Evolutionary conservation across 2,888 invertebrate genomes (phyloP).

Genomic region (Biston betularia): DNA sequence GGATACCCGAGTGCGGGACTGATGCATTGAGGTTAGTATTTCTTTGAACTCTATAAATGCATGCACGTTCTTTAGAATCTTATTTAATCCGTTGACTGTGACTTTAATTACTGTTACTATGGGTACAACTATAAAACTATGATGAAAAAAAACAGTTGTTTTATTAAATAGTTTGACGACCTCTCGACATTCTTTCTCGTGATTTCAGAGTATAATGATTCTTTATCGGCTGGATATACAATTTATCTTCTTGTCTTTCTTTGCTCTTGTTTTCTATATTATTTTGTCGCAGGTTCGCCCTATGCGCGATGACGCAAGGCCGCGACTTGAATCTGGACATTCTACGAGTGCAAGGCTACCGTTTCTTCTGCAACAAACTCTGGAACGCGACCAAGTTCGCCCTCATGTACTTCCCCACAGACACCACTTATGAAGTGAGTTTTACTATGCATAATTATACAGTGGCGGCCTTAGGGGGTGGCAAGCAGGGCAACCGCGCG

Average conservation of each 20-base stretch:
- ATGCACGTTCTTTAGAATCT: too few relatives aligned
- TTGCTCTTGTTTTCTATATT: neutral
- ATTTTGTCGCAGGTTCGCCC: conserved; percentile 89
- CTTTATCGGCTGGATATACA: neutral
- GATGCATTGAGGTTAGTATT: conserved; percentile 89
- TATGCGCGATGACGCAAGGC: conserved; percentile 95
- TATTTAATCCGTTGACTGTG: too few relatives aligned
- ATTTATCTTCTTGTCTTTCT: neutral
- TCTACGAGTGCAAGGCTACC: conserved; percentile 95
- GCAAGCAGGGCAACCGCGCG: too few relatives aligned
- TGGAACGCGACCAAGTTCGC: conserved; percentile 99
- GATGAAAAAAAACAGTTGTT: too few relatives aligned
- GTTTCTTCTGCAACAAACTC: conserved; percentile 99
- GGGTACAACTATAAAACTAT: too few relatives aligned
- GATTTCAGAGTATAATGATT: too few relatives aligned
- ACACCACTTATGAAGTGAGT: conserved; percentile 79
- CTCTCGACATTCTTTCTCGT: too few relatives aligned
- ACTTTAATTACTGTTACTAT: too few relatives aligned
- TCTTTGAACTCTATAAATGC: neutral
- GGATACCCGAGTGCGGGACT: conserved; percentile 98
- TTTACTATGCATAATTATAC: neutral
- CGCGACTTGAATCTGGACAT: conserved; percentile 99
- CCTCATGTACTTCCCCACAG: conserved; percentile 88
- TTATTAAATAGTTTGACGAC: too few relatives aligned
- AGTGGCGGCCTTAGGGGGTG: too few relatives aligned